Evolutionary conservation across 2,113 vertebrate genomes (phyloP), one percentile per base, ranked within the genome.

Genomic region (Ibidorhyncha struthersii): DNA sequence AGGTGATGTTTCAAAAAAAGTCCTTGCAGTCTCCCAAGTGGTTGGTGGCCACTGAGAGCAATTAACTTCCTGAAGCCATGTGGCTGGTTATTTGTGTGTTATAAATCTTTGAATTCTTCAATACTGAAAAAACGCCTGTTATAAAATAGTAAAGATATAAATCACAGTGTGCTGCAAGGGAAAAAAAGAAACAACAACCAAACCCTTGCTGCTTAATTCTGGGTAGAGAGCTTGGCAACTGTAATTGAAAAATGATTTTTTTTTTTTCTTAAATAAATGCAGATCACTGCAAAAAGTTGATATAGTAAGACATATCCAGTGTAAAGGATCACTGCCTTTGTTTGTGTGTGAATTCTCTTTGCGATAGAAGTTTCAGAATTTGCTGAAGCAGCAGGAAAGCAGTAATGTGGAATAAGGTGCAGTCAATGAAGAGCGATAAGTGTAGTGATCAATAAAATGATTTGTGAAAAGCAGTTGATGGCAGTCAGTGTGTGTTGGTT

Each of bases 391-490:
- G 85, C n/a, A 72, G 66, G 52, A 85, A 36, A 90, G 56, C 27
- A 12, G 59, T 77, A 63, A 87, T 70, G 50, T 70, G 67, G 91
- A 69, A 79, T 83, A 74, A 91, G n/a, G 73, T 55, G 74, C 45
- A 56, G 62, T 90, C 83, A 95, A n/a, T 92, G 73, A 91, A 29
- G 71, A 86, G 36, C 6, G 3, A 10, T 82, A 91, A 47, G 16
- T 34, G 29, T 61, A 69, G 77, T 55, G 74, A 92, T 96, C 97
- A 86, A 36, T 97, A 93, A 43, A 93, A 77, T 71, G 43, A 87
- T 81, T 80, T 67, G 22, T 86, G 86, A 91, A 85, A 73, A 95
- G 80, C 40, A 55, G 38, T 62, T 85, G 86, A 62, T 84, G 74
- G 65, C 63, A 26, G 25, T 36, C 80, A 65, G 79, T 76, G 62